Conservation (phyloP, 2,797 vertebrate species). For the Anguilla obscura region DNA sequence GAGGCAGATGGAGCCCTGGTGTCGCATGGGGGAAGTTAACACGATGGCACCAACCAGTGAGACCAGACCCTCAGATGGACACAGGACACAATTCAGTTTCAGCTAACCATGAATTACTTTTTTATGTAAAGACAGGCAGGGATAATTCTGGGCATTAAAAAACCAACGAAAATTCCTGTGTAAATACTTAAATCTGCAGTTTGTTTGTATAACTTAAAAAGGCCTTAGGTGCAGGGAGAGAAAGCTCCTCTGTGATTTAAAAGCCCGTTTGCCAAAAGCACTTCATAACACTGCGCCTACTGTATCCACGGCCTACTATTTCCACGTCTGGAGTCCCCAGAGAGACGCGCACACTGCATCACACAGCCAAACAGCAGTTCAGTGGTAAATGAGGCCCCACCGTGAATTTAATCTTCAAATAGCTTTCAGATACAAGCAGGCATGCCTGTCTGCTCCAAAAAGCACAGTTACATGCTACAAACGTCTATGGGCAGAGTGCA, state of each 20-base stretch:
- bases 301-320: neutral
- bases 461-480: neutral
- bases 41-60: neutral
- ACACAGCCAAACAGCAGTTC: neutral
- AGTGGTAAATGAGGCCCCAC: neutral
- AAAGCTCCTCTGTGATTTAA: slow-evolving; percentile 12
- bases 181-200: slow-evolving; percentile 21
- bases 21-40: neutral
- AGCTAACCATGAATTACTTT: slow-evolving; percentile 8
- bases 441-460: slow-evolving; percentile 9
- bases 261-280: slow-evolving; percentile 15
- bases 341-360: neutral
- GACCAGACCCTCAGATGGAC: neutral
- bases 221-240: slow-evolving; percentile 9
- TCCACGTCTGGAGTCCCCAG: neutral
- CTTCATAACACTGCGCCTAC: slow-evolving; percentile 11
- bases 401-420: slow-evolving; percentile 18
- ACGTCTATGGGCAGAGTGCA: slow-evolving; percentile 6
- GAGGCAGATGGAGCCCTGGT: neutral
- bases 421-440: neutral
- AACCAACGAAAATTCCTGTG: neutral
- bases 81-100: neutral
- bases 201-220: slow-evolving; percentile 20
- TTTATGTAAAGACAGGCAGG: neutral
- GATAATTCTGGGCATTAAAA: neutral